Evolutionary conservation across 2,113 vertebrate genomes (phyloP).

Genomic region (Epinephelus fuscoguttatus): DNA sequence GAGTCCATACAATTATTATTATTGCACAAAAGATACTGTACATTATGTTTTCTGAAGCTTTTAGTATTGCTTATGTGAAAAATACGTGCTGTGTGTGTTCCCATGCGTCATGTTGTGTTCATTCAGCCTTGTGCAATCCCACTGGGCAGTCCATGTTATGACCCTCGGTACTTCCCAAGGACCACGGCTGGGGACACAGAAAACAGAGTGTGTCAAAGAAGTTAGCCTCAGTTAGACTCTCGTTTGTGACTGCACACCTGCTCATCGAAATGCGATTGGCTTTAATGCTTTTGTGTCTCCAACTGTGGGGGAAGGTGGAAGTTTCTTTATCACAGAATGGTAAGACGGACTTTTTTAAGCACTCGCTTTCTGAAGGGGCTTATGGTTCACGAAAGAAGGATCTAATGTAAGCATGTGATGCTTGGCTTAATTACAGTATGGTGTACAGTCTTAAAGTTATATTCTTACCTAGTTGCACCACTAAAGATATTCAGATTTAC

Average conservation of each 20-base stretch:
- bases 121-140: conserved; percentile 22
- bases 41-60: too few species aligned
- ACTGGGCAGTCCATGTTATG: conserved; percentile 3
- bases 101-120: conserved; percentile 14
- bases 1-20: not conserved
- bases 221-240: not conserved
- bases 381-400: not conserved
- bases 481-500: not conserved
- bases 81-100: not conserved
- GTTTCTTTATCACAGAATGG: conserved; percentile 39
- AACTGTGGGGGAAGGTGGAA: conserved; percentile 39
- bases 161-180: not conserved
- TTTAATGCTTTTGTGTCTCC: conserved; percentile 50
- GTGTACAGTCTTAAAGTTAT: not conserved
- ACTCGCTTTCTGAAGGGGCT: not conserved
- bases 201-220: not conserved
- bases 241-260: not conserved
- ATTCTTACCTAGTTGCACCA: not conserved
- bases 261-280: conserved; percentile 40
- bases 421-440: not conserved
- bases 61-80: not conserved
- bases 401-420: not conserved
- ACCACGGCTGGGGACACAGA: not conserved
- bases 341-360: conserved; percentile 39
- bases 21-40: not conserved